Percentiles rank a stretch among this genome's conserved stretches.
phyloP scores from a whole-genome alignment of 1,140 invertebrate genomes.

The Drosophila mayri region DNA sequence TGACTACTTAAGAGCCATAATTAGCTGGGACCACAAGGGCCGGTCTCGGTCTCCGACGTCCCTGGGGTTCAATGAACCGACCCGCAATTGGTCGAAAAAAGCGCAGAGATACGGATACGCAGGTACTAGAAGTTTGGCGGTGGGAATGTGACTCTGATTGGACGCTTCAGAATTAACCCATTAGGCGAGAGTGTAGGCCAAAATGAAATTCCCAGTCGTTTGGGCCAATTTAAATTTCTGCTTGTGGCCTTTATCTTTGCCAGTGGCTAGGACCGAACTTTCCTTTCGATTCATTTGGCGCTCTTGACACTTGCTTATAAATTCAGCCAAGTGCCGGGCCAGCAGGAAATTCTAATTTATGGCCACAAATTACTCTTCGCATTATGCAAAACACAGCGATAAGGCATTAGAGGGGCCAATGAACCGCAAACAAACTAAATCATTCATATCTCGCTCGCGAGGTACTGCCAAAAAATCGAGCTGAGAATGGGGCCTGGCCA shows the following conservation, averaged over 20 bases:
- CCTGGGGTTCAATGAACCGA: conserved; percentile 67
- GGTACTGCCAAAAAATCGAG: conserved; percentile 58
- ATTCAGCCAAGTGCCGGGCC: conserved; percentile 27
- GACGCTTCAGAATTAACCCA: conserved; percentile 10
- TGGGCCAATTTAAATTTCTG: conserved; percentile 16
- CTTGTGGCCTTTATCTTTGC: conserved; percentile 8
- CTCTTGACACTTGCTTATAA: conserved; percentile 33
- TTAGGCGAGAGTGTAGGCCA: not conserved
- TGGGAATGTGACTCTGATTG: conserved; percentile 5
- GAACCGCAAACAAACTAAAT: conserved; percentile 75
- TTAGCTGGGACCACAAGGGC: conserved; percentile 38
- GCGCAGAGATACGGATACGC: conserved; percentile 4
- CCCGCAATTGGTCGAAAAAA: conserved; percentile 61
- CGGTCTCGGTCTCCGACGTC: conserved; percentile 18
- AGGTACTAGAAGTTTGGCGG: conserved; percentile 18
- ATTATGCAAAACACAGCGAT: conserved; percentile 72
- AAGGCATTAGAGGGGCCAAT: conserved; percentile 71
- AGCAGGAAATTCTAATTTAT: conserved; percentile 54
- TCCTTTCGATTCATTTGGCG: conserved; percentile 43
- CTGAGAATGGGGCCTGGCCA: conserved; percentile 15
- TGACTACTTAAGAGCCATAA: conserved; percentile 70
- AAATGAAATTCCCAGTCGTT: not conserved
- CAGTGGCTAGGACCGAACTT: conserved; percentile 17
- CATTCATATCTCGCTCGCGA: conserved; percentile 61
- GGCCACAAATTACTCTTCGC: conserved; percentile 62